Evolutionary conservation across 2,888 invertebrate genomes (phyloP), one percentile per base, ranked within the genome.

Genomic region (Xanthia togata): DNA sequence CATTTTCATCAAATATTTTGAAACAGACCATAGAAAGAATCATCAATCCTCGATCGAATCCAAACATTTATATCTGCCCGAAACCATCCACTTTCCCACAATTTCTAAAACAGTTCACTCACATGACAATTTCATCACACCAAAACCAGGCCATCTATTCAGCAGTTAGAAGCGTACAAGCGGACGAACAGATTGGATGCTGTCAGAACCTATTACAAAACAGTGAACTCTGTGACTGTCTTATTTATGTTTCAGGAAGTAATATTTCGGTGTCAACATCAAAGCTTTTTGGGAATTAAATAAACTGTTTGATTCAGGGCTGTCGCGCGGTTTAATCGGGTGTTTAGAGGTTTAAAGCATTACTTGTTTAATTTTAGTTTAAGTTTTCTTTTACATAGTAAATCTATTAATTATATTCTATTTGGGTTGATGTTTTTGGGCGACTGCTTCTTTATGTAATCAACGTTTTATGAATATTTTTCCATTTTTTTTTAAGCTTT

Each of bases 231-330:
- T 57, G 62, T 73, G 47, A 73, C 64, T 68, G 57, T 70, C 70
- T 47, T 55, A 88, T 86, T 84, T 82, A 81, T 79, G 57, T 78
- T 79, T 80, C 87, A 90, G 93, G 92, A 93, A 92, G 88, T 84
- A 55, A 87, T 90, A 87, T 88, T 87, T 89, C 87, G 87, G 87
- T 85, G 79, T 87, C 88, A 84, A 91, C 91, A 91, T 93, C 93
- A 92, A 93, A 92, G 87, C 80, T 80, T 78, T 88, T 87, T 80
- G 83, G 83, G 68, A 78, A 89, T 86, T 79, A 90, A 91, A 92
- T 90, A 89, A 89, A 91, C 89, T 85, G 87, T 74, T 72, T 79
- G 76, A 76, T 73, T 65, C 70, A 86, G 81, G 82, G 87, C 47
- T 84, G 75, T 44, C 73, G 0, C 2, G 26, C 17, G 14, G 59